Conservation (phyloP, 2,888 invertebrate species). For the Stenodema calcarata region DNA sequence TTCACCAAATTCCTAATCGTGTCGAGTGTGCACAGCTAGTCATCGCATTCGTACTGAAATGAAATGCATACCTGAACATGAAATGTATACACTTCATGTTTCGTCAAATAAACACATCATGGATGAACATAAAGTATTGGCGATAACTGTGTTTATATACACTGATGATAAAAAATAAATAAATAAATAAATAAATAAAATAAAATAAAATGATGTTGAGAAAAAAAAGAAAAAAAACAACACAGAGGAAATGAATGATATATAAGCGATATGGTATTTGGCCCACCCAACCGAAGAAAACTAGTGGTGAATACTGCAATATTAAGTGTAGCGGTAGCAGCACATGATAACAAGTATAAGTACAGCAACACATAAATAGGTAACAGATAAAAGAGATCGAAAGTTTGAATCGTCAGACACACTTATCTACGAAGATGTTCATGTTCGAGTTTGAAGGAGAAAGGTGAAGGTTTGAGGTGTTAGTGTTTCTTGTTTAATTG, state of each 20-base stretch:
- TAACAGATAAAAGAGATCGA: conserved; percentile 41
- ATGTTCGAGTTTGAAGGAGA: conserved; percentile 14
- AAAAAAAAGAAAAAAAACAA: not conserved
- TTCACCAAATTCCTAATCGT: not conserved
- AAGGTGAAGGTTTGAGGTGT: conserved; percentile 24
- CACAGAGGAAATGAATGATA: not conserved
- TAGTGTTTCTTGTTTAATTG: conserved; percentile 34
- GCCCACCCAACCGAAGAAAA: conserved; percentile 16
- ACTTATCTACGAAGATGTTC: conserved; percentile 50
- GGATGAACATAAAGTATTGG: not conserved
- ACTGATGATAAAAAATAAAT: conserved; percentile 26
- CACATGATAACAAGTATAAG: conserved; percentile 23
- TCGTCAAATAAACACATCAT: not conserved
- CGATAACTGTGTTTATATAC: conserved; percentile 42
- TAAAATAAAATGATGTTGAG: not conserved
- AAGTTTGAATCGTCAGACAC: conserved; percentile 45
- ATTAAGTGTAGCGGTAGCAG: conserved; percentile 1
- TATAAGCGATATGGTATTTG: not conserved
- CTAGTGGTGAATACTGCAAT: conserved; percentile 7
- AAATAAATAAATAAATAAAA: no score
- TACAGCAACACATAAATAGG: conserved; percentile 48
- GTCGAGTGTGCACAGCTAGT: not conserved
- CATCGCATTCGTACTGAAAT: not conserved
- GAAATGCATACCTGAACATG: not conserved
- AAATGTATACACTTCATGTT: not conserved